Evolutionary conservation across 2,888 invertebrate genomes (phyloP), one percentile per base, ranked within the genome.

Genomic region (Coelinius sp.): DNA sequence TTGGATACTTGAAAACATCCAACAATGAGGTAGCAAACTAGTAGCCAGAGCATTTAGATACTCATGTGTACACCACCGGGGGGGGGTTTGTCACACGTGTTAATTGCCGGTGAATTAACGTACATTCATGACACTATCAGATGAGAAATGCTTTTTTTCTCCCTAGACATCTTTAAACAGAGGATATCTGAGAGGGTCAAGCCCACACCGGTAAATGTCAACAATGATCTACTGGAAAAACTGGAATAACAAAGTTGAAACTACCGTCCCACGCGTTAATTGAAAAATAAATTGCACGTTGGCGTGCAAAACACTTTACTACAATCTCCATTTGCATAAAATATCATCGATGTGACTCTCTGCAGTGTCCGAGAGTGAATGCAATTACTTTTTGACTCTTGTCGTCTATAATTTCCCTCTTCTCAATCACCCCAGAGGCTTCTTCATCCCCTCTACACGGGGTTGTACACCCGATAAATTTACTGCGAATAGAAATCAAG

Each of bases 381-480:
- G 38, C 38, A 20, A 63, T 38, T n/a, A n/a, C 41, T 24, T n/a
- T 22, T 22, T 38, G 63, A 63, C 41, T 63, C 38, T 63, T 4
- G 41, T 5, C 24, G 6, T 24, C 63, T 63, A 44, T 63, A 38
- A 41, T 41, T 63, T 63, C 41, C 4, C 12, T 41, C 20, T 12
- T 63, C 14, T 63, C n/a, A 24, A 24, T 49, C 8, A 12, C 24
- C 38, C 25, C 41, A 63, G 24, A 41, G 12, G 10, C 41, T 12
- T 63, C 41, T 63, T 62, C 4, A 17, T 31, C 8, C 38, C 17
- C 20, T 10, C 17, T 17, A 14, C 62, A 27, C 59, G 20, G 62
- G 66, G 56, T 56, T 70, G 68, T 71, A 71, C 72, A 80, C 80
- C 79, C 81, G 83, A 80, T 80, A 76, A 84, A 84, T 85, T 86